phyloP scores from a whole-genome alignment of 2,888 invertebrate species.

The Rhorus exstirpatorius region DNA sequence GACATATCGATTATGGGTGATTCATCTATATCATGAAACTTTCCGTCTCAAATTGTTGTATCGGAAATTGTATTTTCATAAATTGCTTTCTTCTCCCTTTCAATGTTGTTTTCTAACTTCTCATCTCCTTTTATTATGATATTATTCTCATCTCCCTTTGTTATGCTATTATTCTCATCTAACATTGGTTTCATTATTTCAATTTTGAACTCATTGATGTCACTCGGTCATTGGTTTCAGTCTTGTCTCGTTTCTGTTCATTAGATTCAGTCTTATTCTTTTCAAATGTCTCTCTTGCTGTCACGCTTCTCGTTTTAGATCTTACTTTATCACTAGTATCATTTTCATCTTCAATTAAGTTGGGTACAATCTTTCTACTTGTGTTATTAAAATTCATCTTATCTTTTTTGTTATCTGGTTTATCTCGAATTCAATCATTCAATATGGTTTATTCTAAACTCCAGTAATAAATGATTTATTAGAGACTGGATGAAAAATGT shows the following conservation, averaged over 20 bases:
- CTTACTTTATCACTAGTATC: not conserved
- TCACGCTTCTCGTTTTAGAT: not conserved
- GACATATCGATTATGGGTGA: not conserved
- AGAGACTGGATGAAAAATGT: slow-evolving; percentile 49
- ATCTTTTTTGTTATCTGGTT: too few relatives aligned
- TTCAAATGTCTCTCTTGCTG: not conserved
- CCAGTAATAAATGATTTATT: slow-evolving; percentile 50
- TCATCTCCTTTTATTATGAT: not conserved
- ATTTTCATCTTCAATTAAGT: slow-evolving; percentile 22
- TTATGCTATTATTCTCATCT: not conserved
- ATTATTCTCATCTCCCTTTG: not conserved
- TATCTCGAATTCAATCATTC: slow-evolving; percentile 44
- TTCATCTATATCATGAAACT: slow-evolving; percentile 51
- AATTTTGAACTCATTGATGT: not conserved
- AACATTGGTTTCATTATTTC: slow-evolving; percentile 12
- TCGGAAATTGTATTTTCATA: slow-evolving; percentile 43
- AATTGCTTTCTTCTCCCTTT: not conserved
- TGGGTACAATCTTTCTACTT: slow-evolving; percentile 24
- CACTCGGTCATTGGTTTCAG: not conserved
- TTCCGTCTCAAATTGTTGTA: slow-evolving; percentile 44
- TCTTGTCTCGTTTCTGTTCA: not conserved
- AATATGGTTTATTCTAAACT: slow-evolving; percentile 53
- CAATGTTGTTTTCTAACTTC: not conserved
- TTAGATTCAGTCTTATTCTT: not conserved
- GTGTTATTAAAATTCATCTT: not conserved